Base-by-base conservation (phyloP, 64 coral and sea anemone species). In the Actinia tenebrosa region DNA sequence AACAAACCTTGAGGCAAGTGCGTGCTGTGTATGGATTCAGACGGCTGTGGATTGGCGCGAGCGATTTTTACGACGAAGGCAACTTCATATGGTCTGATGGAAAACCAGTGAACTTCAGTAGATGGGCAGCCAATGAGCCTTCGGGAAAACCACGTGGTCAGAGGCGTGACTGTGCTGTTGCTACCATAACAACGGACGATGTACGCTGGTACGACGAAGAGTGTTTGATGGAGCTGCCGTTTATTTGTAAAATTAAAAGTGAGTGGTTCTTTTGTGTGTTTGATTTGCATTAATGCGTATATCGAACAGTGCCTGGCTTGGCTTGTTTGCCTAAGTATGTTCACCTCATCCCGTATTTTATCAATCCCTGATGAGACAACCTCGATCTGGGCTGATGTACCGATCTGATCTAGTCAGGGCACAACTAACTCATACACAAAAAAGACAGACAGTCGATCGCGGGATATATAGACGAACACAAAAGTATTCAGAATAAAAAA, bases 161-260 rank as follows among this genome's bases (percentile, higher is more conserved):
- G 3, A 53, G 82, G 20, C 80, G 83, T 80, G 91, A 93, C 63
- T 93, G 92, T 87, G 88, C 84, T 82, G 92, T 84, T 2, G 71
- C 89, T 6, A 47, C 86, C 7, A 58, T 50, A 44, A 20, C 53
- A 43, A 87, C 56, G 11, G 19, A 87, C 79, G 80, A 30, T 61
- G 92, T 66, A 1, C 61, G 42, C 45, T 93, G 92, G 92, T 71
- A 66, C 27, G 87, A 89, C 58, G 92, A 87, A 53, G 43, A 89
- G 13, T 93, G 92, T 26, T 64, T 89, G 53, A 55, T 86, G 42
- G 83, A 87, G 18, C 83, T 93, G 46, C 92, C 92, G 16, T 93
- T 93, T 53, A 89, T 93, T 80, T 93, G 92, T 66, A 86, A 93
- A 53, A 89, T 89, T 47, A 89, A 83, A 93, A 86, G 92, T 93